Conservation (phyloP, 2,888 invertebrate species). For the Hesperia comma region DNA sequence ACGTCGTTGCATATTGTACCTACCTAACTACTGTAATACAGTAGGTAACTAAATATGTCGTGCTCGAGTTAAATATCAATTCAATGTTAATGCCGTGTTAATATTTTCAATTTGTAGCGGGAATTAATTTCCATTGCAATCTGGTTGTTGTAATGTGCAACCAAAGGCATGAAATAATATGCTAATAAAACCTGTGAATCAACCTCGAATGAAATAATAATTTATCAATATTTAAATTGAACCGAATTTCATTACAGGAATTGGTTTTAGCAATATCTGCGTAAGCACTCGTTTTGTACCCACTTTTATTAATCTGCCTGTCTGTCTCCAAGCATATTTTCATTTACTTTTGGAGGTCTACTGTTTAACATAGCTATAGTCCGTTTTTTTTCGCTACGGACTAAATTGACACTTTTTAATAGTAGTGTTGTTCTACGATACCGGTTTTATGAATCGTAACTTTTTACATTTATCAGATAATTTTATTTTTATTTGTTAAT, state of each 20-base stretch:
- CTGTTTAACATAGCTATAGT: too few relatives aligned
- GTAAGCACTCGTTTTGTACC: neutral
- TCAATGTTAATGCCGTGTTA: neutral
- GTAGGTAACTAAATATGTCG: neutral
- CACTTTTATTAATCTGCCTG: too few relatives aligned
- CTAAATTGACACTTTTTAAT: too few relatives aligned
- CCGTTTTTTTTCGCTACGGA: too few relatives aligned
- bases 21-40: too few relatives aligned
- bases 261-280: neutral
- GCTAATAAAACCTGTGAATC: constrained; percentile 30
- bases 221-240: constrained; percentile 25
- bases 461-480: too few relatives aligned
- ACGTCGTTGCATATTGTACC: too few relatives aligned
- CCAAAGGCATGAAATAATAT: constrained; percentile 29
- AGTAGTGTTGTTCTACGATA: too few relatives aligned
- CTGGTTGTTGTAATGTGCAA: constrained; percentile 30
- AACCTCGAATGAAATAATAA: constrained; percentile 29
- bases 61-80: neutral
- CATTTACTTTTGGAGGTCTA: too few relatives aligned
- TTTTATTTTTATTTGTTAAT: too few relatives aligned
- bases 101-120: constrained; percentile 13
- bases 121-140: constrained; percentile 29
- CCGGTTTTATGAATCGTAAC: too few relatives aligned
- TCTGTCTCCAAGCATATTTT: too few relatives aligned
- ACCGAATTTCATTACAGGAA: neutral